Percentiles rank a stretch among this genome's conserved stretches.
Conservation (phyloP, 1,140 invertebrate species). For the Drosophila malerkotliana region DNA sequence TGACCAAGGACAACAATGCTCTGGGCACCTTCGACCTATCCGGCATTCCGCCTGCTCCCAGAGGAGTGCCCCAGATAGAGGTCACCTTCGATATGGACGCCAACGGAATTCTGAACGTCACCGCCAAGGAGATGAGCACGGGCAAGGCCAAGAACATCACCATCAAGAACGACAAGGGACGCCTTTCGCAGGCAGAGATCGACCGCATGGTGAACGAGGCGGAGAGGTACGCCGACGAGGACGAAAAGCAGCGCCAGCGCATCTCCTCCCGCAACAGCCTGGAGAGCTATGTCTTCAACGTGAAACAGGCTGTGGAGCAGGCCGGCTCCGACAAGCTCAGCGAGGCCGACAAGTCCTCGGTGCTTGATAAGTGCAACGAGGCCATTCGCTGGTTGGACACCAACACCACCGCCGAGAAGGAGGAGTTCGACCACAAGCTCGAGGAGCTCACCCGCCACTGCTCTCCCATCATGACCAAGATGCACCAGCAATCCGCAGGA, state of each 20-base stretch:
- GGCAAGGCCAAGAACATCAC: conserved; percentile 89
- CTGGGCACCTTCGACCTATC: conserved; percentile 91
- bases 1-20: conserved; percentile 88
- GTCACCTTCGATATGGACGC: conserved; percentile 87
- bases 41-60: conserved; percentile 91
- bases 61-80: conserved; percentile 91
- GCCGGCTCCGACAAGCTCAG: conserved; percentile 86
- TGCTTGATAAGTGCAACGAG: conserved; percentile 85
- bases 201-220: conserved; percentile 84
- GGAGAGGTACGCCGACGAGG: conserved; percentile 84
- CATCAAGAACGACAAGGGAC: conserved; percentile 93
- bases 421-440: conserved; percentile 42
- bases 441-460: conserved; percentile 85
- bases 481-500: conserved; percentile 77
- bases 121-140: conserved; percentile 85
- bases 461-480: conserved; percentile 86
- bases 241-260: conserved; percentile 88
- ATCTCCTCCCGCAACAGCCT: conserved; percentile 86
- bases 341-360: conserved; percentile 86
- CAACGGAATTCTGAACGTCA: conserved; percentile 80
- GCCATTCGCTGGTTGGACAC: conserved; percentile 86
- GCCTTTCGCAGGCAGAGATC: conserved; percentile 85
- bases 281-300: conserved; percentile 89
- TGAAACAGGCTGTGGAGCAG: conserved; percentile 86
- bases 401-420: conserved; percentile 87